These are phyloP conservation scores for Amphimallon solstitiale DNA, from an alignment of 2,888 invertebrate genomes.

Conservation along the genomic window DNA sequence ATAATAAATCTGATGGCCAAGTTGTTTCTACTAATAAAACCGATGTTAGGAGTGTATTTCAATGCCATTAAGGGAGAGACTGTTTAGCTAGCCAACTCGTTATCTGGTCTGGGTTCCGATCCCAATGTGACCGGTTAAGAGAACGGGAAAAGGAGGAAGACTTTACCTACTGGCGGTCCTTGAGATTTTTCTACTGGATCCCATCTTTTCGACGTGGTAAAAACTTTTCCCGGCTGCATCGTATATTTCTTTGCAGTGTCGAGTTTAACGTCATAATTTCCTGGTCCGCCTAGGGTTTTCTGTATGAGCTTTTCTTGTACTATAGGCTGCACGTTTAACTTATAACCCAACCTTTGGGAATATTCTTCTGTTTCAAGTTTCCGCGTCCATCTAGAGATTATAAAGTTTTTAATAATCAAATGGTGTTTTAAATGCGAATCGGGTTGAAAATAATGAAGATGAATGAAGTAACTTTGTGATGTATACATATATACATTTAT, in stretches of 20 bases:
- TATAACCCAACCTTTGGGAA: neutral
- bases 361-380: conserved; percentile 12
- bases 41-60: too few species aligned
- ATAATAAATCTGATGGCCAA: too few species aligned
- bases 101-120: too few species aligned
- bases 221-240: neutral
- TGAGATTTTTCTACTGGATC: neutral
- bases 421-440: too few species aligned
- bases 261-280: neutral
- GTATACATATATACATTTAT: too few species aligned
- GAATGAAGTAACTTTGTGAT: too few species aligned
- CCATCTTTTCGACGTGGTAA: neutral
- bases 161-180: neutral
- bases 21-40: too few species aligned
- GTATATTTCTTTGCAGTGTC: neutral
- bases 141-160: neutral
- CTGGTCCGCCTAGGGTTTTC: neutral
- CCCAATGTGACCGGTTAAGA: too few species aligned
- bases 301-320: neutral
- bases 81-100: too few species aligned
- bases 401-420: too few species aligned
- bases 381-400: conserved; percentile 1
- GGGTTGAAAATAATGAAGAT: too few species aligned
- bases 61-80: too few species aligned
- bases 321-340: neutral